Percentiles rank a stretch among this genome's conserved stretches.
These are phyloP conservation scores for Urocynchramus pylzowi DNA, from an alignment of 2,113 vertebrate species.

Conservation along the genomic window DNA sequence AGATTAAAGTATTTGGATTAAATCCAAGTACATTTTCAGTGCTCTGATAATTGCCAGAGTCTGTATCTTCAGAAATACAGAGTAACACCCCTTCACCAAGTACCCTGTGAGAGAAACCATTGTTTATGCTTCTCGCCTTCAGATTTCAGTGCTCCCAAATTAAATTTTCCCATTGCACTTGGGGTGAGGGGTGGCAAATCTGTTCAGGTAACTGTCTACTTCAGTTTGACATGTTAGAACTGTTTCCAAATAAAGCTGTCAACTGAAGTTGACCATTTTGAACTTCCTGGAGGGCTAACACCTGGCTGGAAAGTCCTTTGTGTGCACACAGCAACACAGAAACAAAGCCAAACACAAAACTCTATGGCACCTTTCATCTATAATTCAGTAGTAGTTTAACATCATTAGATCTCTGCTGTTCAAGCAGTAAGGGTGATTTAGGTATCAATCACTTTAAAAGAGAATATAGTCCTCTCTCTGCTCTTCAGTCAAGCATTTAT, in stretches of 20 bases:
- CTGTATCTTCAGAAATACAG: background rate
- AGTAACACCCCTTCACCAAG: background rate
- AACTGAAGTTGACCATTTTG: background rate
- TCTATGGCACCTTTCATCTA: background rate
- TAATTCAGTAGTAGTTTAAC: background rate
- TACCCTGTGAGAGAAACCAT: background rate
- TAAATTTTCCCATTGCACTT: background rate
- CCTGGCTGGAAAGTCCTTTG: background rate
- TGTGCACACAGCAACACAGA: background rate
- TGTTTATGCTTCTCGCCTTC: background rate
- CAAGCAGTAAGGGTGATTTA: background rate
- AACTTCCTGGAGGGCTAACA: conserved; percentile 11
- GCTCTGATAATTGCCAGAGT: background rate
- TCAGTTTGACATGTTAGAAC: background rate
- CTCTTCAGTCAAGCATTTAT: background rate
- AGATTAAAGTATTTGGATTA: conserved; percentile 7
- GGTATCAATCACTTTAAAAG: background rate
- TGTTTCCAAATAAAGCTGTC: conserved; percentile 12
- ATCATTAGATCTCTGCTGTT: background rate
- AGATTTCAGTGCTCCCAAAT: background rate
- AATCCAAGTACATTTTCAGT: background rate
- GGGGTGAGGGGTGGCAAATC: background rate
- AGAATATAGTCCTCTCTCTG: background rate
- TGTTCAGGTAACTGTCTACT: background rate
- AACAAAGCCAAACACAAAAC: background rate